Base-by-base conservation (phyloP, 2,797 vertebrate species). In the Ispidina lecontei region DNA sequence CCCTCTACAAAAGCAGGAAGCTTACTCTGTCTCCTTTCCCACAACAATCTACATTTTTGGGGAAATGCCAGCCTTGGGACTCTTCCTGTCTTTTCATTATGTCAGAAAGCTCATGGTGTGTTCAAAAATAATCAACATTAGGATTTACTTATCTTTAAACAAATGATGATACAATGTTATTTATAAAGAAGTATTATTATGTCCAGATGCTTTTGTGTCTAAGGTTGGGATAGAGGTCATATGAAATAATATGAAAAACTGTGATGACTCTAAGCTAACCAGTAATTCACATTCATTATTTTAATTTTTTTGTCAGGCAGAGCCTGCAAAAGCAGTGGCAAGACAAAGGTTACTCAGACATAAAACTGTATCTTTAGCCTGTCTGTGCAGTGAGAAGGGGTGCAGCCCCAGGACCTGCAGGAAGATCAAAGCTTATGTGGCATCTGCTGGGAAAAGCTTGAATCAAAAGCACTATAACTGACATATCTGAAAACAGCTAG, bases 51-150 rank as follows among this genome's bases (percentile, higher is more conserved):
- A 78, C 90, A 88, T 91, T 96, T 95, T 75, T 95, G 91, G 94
- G 97, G 97, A 97, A 97, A 96, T 97, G 95, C 96, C 96, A 97
- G 82, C 94, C 76, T 78, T 82, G 71, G 83, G 95, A 94, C 92
- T 96, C 96, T 96, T 97, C 97, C 97, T 96, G 95, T 96, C 88
- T 91, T 95, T 97, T 92, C 78, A 95, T 96, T 97, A 96, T 96
- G 92, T 90, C 90, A 92, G 92, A 95, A 93, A 91, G 78, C 92
- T 91, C 95, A 92, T 91, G 86, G 82, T 78, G 93, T 63, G 95
- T 95, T 96, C 71, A 94, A 96, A 97, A 97, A 94, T 94, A 95
- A 96, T 91, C 89, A 95, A 63, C 94, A 92, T 89, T 91, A 91
- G 91, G 81, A 92, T 96, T 96, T 96, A 92, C 91, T 95, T 71